phyloP scores from a whole-genome alignment of 2,797 vertebrate species.

The Diglossa cyanea region DNA sequence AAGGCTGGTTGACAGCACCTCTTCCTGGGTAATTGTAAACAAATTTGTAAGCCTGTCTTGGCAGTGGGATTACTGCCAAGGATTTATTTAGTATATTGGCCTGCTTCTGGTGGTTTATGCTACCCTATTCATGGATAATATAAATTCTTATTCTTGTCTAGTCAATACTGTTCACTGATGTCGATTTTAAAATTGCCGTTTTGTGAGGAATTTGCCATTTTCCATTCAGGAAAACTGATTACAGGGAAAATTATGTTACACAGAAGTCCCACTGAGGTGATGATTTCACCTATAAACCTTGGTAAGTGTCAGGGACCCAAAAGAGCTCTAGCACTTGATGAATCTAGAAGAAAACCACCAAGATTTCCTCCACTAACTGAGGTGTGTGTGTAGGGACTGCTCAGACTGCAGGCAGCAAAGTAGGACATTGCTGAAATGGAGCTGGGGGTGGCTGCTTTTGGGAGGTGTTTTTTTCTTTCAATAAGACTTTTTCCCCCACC shows the following conservation, averaged over 20 bases:
- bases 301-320: not conserved
- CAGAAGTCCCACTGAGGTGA: not conserved
- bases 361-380: accelerated
- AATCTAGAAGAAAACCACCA: not conserved
- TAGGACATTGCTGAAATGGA: not conserved
- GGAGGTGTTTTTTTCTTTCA: not conserved
- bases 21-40: not conserved
- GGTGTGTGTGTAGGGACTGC: not conserved
- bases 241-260: not conserved
- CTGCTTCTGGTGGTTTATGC: not conserved
- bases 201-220: not conserved
- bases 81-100: not conserved
- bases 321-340: not conserved
- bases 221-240: not conserved
- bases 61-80: not conserved
- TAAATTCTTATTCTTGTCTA: not conserved
- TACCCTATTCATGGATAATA: not conserved
- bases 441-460: not conserved
- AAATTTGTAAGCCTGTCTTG: not conserved
- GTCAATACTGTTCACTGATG: not conserved
- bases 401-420: not conserved
- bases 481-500: not conserved
- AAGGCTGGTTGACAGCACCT: not conserved
- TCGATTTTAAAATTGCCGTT: not conserved
- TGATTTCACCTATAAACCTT: not conserved